Conservation (phyloP, 35 echinoderm and acorn worm genomes). For the Eucidaris tribuloides region DNA sequence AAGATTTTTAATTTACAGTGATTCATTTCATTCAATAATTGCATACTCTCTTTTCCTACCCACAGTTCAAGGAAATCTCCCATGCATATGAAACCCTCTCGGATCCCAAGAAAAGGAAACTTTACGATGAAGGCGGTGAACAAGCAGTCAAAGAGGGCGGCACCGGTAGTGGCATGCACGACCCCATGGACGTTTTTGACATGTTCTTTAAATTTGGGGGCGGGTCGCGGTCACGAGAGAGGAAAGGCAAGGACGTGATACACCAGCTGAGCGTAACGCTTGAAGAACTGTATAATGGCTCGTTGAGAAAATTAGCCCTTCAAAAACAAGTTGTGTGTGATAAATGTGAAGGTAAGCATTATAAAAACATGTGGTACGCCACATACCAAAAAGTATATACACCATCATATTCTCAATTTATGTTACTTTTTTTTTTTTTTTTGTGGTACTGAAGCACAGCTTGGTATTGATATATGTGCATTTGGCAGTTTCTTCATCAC, state of each 20-base stretch:
- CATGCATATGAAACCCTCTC: constrained; percentile 85
- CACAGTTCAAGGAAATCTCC: constrained; percentile 88
- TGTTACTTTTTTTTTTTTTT: no score
- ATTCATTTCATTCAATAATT: no score
- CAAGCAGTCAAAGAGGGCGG: constrained; percentile 86
- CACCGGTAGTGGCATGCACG: constrained; percentile 66
- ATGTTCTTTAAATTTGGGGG: constrained; percentile 88
- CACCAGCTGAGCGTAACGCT: constrained; percentile 88
- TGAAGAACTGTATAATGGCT: constrained; percentile 92
- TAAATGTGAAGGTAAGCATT: constrained; percentile 89
- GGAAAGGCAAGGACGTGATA: constrained; percentile 83
- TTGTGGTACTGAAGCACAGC: no score
- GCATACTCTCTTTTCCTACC: no score
- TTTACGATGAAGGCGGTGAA: constrained; percentile 92
- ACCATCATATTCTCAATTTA: no score
- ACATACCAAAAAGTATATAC: no score
- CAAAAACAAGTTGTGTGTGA: constrained; percentile 98
- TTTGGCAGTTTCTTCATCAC: no score
- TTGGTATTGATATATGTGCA: no score
- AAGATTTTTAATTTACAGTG: no score
- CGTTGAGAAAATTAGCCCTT: constrained; percentile 77
- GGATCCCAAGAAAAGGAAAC: constrained; percentile 81
- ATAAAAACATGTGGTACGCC: no score
- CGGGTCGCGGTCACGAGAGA: constrained; percentile 30
- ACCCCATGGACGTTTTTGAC: constrained; percentile 99